phyloP scores from a whole-genome alignment of 2,888 invertebrate species.

The Drosophila bunnanda region DNA sequence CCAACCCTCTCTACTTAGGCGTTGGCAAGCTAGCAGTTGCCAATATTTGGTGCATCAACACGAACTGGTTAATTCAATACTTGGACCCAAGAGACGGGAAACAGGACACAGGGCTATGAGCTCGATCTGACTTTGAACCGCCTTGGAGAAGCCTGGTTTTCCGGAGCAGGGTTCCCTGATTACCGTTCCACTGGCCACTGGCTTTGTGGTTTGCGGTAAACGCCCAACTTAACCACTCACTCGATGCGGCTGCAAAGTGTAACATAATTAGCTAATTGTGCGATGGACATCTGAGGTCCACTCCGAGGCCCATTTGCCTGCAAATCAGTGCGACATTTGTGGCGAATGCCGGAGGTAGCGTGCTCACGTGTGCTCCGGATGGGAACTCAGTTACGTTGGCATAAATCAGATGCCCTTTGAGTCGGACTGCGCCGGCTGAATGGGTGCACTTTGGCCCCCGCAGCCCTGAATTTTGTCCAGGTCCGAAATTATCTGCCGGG shows the following conservation, averaged over 20 bases:
- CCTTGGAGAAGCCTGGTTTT: not conserved
- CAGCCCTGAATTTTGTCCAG: constrained; percentile 17
- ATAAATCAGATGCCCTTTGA: constrained; percentile 35
- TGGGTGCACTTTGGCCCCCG: not conserved
- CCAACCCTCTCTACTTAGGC: not conserved
- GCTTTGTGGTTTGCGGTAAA: constrained; percentile 35
- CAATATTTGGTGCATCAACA: constrained; percentile 6
- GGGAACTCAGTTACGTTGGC: constrained; percentile 16
- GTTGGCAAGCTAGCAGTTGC: not conserved
- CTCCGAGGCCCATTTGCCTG: constrained; percentile 1
- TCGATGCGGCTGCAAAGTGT: constrained; percentile 5
- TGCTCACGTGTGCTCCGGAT: not conserved
- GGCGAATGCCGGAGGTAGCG: not conserved
- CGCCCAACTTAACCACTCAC: constrained; percentile 25
- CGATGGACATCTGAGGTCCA: constrained; percentile 3
- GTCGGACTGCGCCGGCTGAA: not conserved
- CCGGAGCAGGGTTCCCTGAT: constrained; percentile 10
- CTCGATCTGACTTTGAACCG: not conserved
- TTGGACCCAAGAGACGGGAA: not conserved
- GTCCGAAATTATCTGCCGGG: constrained; percentile 7
- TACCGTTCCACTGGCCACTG: constrained; percentile 23
- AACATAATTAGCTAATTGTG: constrained; percentile 37
- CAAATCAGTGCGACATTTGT: constrained; percentile 13
- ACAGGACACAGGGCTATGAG: not conserved
- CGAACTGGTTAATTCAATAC: constrained; percentile 2